Evolutionary conservation across 2,113 vertebrate species (phyloP).

Genomic region (Cyprinodon tularosa): DNA sequence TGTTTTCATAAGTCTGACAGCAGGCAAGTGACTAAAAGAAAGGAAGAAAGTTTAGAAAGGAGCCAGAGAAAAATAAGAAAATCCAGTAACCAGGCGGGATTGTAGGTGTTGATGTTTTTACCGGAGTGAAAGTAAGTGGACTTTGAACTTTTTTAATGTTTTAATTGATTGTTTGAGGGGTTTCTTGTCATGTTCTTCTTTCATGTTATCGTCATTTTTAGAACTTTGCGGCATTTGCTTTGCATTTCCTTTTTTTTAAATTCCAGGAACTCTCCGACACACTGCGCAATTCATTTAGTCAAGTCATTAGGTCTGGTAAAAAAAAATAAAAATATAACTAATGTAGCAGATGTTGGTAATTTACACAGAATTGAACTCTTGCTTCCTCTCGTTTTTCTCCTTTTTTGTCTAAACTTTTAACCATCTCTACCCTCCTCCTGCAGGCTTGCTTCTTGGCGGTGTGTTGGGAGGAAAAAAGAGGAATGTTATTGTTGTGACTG

Average conservation of each 20-base stretch:
- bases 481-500: conserved; percentile 77
- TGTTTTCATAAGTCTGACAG: conserved; percentile 71
- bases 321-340: conserved; percentile 6
- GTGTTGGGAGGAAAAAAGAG: conserved; percentile 60
- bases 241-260: neutral
- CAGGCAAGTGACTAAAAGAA: conserved; percentile 66
- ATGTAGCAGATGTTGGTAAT: neutral
- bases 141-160: conserved; percentile 20
- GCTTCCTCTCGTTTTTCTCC: conserved; percentile 4
- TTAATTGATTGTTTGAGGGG: conserved; percentile 1
- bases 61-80: conserved; percentile 31
- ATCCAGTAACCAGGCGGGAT: conserved; percentile 49
- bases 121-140: conserved; percentile 66
- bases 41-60: conserved; percentile 66
- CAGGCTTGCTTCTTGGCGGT: conserved; percentile 52
- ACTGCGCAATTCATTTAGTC: neutral
- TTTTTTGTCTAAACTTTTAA: conserved; percentile 36
- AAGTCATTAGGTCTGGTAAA: neutral
- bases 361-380: conserved; percentile 13
- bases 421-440: conserved; percentile 31
- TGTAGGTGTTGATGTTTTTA: conserved; percentile 41
- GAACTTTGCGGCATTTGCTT: neutral
- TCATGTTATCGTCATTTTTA: neutral
- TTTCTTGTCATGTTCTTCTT: conserved; percentile 3
- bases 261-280: neutral